Evolutionary conservation across 2,888 invertebrate species (phyloP).

Genomic region (Archips crataeganus): DNA sequence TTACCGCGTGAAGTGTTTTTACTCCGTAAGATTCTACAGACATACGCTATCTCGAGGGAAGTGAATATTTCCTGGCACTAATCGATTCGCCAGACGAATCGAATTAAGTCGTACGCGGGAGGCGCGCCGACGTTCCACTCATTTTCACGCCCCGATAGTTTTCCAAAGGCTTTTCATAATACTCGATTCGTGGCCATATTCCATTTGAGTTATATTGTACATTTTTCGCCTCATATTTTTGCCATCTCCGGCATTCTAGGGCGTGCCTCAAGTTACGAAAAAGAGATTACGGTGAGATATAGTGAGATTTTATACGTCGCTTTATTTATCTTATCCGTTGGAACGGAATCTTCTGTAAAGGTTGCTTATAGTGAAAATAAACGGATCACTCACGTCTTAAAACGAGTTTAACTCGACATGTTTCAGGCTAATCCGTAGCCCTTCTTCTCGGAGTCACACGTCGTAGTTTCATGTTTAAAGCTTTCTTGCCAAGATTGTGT

Average conservation of each 20-base stretch:
- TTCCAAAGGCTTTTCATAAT: conserved; percentile 53
- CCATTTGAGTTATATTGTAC: conserved; percentile 4
- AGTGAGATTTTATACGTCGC: not conserved
- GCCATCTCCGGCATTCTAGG: conserved; percentile 9
- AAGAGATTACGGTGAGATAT: not conserved
- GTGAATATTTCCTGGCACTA: conserved; percentile 60
- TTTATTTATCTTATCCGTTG: too few relatives aligned
- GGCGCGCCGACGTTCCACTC: conserved; percentile 59
- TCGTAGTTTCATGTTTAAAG: too few relatives aligned
- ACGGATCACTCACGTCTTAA: too few relatives aligned
- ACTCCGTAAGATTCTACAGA: conserved; percentile 1
- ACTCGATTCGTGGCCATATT: conserved; percentile 29
- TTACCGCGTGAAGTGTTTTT: too few relatives aligned
- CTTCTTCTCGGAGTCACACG: too few relatives aligned
- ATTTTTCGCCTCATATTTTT: conserved; percentile 22
- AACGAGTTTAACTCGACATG: too few relatives aligned
- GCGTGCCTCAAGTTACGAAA: not conserved
- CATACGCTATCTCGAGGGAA: conserved; percentile 31
- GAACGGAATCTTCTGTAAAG: too few relatives aligned
- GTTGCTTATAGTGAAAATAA: too few relatives aligned
- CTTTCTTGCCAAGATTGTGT: too few relatives aligned
- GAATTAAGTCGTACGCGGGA: conserved; percentile 60
- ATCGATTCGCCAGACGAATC: conserved; percentile 72
- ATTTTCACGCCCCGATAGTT: conserved; percentile 66
- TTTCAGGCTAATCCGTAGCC: too few relatives aligned